These are phyloP conservation scores for Morpho achilles DNA, from an alignment of 2,888 invertebrate genomes.

Conservation along the genomic window DNA sequence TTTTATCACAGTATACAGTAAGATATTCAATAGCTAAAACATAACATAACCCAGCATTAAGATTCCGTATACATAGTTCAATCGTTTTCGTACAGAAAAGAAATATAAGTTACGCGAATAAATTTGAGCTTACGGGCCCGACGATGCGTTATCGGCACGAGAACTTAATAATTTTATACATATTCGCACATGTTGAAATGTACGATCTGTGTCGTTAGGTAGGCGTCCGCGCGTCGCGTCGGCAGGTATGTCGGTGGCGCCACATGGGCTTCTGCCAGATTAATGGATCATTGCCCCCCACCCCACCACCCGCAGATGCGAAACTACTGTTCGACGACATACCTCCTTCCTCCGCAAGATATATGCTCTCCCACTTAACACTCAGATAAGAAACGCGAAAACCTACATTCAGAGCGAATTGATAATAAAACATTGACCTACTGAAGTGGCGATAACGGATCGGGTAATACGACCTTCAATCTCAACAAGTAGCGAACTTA, in stretches of 20 bases:
- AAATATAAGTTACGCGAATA: not conserved
- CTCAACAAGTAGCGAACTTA: constrained; percentile 73
- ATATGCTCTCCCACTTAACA: constrained; percentile 60
- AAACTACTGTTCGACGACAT: constrained; percentile 70
- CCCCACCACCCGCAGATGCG: constrained; percentile 58
- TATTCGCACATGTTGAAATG: constrained; percentile 54
- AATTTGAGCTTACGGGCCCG: constrained; percentile 2
- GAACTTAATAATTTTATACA: constrained; percentile 33
- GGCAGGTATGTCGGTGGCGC: constrained; percentile 81
- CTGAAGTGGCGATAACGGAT: constrained; percentile 48
- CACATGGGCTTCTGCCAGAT: constrained; percentile 89
- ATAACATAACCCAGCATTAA: too few relatives aligned
- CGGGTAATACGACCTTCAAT: constrained; percentile 62
- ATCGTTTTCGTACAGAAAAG: not conserved
- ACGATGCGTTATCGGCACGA: constrained; percentile 6
- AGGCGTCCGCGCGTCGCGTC: constrained; percentile 76
- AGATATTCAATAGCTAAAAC: too few relatives aligned
- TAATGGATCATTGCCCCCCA: constrained; percentile 90
- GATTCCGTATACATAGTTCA: too few relatives aligned
- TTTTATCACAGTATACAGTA: too few relatives aligned
- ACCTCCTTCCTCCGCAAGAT: constrained; percentile 59
- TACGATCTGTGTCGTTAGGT: constrained; percentile 66
- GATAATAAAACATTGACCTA: constrained; percentile 52
- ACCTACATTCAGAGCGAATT: constrained; percentile 28
- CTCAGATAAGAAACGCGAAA: constrained; percentile 35